Conservation (phyloP, 2,113 vertebrate genomes). For the Ptyas mucosa region DNA sequence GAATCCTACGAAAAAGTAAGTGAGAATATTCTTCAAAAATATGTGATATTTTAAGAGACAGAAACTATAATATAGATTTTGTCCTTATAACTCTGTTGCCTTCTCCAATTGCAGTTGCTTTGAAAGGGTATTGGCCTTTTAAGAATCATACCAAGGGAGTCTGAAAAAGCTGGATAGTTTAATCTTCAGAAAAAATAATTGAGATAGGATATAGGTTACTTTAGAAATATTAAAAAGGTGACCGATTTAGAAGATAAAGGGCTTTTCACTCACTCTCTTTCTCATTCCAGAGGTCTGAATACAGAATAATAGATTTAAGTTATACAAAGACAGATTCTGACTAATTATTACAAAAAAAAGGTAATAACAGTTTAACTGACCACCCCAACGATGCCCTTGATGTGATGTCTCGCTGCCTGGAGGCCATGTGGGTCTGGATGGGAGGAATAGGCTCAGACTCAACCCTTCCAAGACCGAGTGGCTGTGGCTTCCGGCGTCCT, state of each 20-base stretch:
- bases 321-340: not conserved
- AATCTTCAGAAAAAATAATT: not conserved
- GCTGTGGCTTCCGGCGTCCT: too few relatives aligned
- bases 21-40: not conserved
- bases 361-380: not conserved
- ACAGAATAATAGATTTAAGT: not conserved
- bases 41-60: not conserved
- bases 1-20: conserved; percentile 72
- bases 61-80: not conserved
- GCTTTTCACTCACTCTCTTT: not conserved
- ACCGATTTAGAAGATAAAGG: not conserved
- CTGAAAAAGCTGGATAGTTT: not conserved
- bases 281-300: not conserved
- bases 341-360: not conserved
- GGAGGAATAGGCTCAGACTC: too few relatives aligned
- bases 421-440: too few relatives aligned
- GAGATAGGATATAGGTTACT: not conserved
- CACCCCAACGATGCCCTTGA: too few relatives aligned
- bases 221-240: not conserved
- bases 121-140: not conserved
- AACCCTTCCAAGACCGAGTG: too few relatives aligned
- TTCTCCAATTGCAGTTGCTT: not conserved
- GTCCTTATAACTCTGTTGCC: not conserved
- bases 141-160: not conserved
- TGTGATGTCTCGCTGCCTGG: too few relatives aligned